Evolutionary conservation across 2,797 vertebrate genomes (phyloP), one percentile per base, ranked within the genome.

Genomic region (Gephyroberyx darwinii): DNA sequence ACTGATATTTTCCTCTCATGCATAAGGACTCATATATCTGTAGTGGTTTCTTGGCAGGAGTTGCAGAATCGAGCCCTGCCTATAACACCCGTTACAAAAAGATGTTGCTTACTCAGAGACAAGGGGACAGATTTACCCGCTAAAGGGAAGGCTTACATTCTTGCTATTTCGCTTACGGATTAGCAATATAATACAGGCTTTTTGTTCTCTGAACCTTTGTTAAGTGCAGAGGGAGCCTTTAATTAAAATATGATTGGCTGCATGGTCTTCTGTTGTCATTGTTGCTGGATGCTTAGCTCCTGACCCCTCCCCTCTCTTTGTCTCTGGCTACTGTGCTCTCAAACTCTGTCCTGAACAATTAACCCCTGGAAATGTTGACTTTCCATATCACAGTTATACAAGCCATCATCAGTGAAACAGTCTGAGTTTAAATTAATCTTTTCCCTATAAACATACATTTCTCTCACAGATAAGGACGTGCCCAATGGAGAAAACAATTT

Each of bases 81-180:
- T 70, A 48, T 76, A 71, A 68, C 68, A 68, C 2, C 59, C 65
- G 71, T 86, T 84, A 61, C 58, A 77, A 74, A 47, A 71, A 79
- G 59, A 70, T 71, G 69, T 47, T 65, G 31, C n/a, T 22, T 6
- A 31, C 76, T 70, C 51, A 67, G 83, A 71, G 62, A 77, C 50
- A 30, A 74, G 57, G 2, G 0, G 70, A 43, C 65, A 84, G 81
- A 83, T 84, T 87, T 78, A 79, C 13, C 20, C 75, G 78, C 51
- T 8, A 8, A 59, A 72, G 47, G 65, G 65, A 82, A 83, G 65
- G 67, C 75, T 80, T 26, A 26, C 26, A 26, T 26, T 79, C 52
- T 69, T 66, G 61, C 55, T 51, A 7, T 78, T 85, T 69, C 1
- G 4, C 83, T 84, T 78, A 77, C 56, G 61, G 63, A 63, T 54